Percentiles rank a stretch among this genome's conserved stretches.
Evolutionary conservation across 2,888 invertebrate genomes (phyloP).

Genomic region (Tanytarsus gracilentus): DNA sequence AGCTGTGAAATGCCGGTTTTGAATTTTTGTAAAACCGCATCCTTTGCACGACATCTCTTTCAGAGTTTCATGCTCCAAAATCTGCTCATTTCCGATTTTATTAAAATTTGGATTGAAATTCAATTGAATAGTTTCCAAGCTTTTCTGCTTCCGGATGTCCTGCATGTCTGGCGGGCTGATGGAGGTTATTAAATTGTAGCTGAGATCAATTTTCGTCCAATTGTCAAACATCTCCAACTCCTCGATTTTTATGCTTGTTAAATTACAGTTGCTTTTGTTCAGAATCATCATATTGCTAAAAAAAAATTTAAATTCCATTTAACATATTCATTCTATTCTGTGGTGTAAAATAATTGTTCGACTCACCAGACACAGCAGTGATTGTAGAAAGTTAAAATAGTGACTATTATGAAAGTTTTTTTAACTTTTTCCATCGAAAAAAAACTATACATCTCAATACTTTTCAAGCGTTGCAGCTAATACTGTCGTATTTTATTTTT

Average conservation of each 20-base stretch:
- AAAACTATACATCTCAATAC: too few species aligned
- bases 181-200: conserved; percentile 23
- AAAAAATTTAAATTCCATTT: not conserved
- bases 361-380: too few species aligned
- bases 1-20: conserved; percentile 1
- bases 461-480: too few species aligned
- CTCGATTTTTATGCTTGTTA: conserved; percentile 12
- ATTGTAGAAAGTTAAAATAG: too few species aligned
- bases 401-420: too few species aligned
- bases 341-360: too few species aligned
- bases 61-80: conserved; percentile 6
- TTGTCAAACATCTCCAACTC: conserved; percentile 13
- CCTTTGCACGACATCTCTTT: not conserved
- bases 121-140: conserved; percentile 3
- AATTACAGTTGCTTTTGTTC: conserved; percentile 16
- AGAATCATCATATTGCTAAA: conserved; percentile 2
- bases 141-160: not conserved
- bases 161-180: conserved; percentile 12
- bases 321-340: too few species aligned
- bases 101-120: conserved; percentile 11
- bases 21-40: conserved; percentile 24
- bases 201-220: conserved; percentile 27
- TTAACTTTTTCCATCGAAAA: too few species aligned
- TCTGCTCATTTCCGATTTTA: not conserved
- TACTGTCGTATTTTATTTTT: too few species aligned